These are phyloP conservation scores for Tachina lurida DNA, from an alignment of 2,888 invertebrate species.

Conservation along the genomic window DNA sequence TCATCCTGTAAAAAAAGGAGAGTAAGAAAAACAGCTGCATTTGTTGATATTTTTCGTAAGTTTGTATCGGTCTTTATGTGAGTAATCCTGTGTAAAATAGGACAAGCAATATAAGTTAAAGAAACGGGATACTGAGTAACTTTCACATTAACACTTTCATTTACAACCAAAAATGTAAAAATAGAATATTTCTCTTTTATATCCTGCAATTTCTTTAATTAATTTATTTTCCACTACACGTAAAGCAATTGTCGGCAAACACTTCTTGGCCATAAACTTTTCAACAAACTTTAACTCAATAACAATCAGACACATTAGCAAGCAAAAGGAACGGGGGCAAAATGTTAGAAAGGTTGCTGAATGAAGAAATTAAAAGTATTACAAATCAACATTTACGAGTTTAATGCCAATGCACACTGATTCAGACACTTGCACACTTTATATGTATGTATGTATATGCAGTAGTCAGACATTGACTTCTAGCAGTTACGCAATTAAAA, in stretches of 20 bases:
- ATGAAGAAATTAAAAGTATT: slow-evolving; percentile 27
- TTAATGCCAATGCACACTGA: slow-evolving; percentile 14
- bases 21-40: no score
- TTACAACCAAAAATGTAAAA: slow-evolving; percentile 1
- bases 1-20: no score
- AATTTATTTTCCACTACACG: slow-evolving; percentile 52
- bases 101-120: no score
- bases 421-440: not conserved
- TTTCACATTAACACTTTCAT: not conserved
- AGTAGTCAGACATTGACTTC: not conserved
- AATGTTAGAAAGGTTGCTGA: not conserved
- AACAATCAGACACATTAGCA: not conserved
- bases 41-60: no score
- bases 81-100: no score
- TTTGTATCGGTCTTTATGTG: no score
- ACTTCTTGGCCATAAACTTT: slow-evolving; percentile 36
- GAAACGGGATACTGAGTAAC: no score
- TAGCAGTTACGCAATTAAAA: not conserved
- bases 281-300: slow-evolving; percentile 27
- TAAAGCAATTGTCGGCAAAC: slow-evolving; percentile 27
- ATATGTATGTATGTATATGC: no score
- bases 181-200: not conserved
- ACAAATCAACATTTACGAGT: slow-evolving; percentile 23
- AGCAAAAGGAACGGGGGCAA: not conserved
- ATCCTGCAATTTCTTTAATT: slow-evolving; percentile 46